Base-by-base conservation (phyloP, 2,113 vertebrate genomes). In the Leptobrachium leishanense region DNA sequence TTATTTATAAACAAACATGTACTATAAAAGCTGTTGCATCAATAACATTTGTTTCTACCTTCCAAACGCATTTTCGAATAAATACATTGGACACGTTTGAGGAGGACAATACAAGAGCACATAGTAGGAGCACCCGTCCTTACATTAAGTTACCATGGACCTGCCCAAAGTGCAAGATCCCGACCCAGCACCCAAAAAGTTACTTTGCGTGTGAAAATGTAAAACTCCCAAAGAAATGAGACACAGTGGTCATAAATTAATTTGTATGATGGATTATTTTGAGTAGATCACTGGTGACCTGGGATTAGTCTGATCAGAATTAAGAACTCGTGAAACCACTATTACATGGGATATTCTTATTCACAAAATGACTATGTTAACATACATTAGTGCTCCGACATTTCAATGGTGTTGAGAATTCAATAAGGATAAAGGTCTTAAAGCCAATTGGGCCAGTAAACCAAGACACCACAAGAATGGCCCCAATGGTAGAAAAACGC, bases 1-100 rank as follows among this genome's bases (percentile, higher is more conserved):
- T 99, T 98, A 98, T 98, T 99, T 97, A 98, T 95, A 98, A 98
- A 98, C 96, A 95, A 95, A 98, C 93, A 95, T 95, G 93, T 91
- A 90, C 92, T 95, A 95, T 93, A 97, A 98, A 98, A 97, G 94
- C 93, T 87, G 89, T 93, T 92, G 94, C 90, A 90, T 94, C 95
- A 88, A 89, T 92, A 93, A 92, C 89, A 90, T 92, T 92, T 71
- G 40, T 88, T 91, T 90, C 94, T 92, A 93, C 87, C 93, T 89
- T 86, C 92, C 90, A 93, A 91, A 92, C 92, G 92, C 94, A 91
- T 94, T 95, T 95, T 90, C 94, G 94, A 98, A 98, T 98, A 99
- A 97, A 98, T 98, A 97, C 92, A 92, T 90, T 88, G 88, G 89
- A 88, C 88, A 88, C 88, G 69, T 85, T 72, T 59, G 55, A 20